These are phyloP conservation scores for Empis stercorea DNA, from an alignment of 2,888 invertebrate species.

Conservation along the genomic window DNA sequence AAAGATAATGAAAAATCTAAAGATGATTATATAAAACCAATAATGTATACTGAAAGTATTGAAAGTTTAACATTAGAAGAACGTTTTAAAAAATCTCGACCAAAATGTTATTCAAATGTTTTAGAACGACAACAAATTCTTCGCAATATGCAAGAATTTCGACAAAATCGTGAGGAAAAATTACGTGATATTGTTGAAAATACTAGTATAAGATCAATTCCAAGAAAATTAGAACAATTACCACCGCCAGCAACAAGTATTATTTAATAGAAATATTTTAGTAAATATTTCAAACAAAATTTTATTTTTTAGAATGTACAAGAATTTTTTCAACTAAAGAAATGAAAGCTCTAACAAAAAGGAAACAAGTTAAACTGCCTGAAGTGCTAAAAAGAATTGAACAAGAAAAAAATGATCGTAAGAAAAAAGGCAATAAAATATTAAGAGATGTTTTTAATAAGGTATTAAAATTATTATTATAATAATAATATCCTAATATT, in stretches of 20 bases:
- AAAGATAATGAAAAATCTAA: neutral
- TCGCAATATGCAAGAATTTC: slow-evolving; percentile 25
- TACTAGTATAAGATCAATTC: slow-evolving; percentile 24
- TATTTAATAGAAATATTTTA: too few relatives aligned
- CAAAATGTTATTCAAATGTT: slow-evolving; percentile 51
- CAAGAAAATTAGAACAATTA: slow-evolving; percentile 22
- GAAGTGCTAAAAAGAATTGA: slow-evolving; percentile 56
- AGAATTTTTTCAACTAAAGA: slow-evolving; percentile 42
- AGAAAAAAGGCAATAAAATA: slow-evolving; percentile 54
- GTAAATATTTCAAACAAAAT: too few relatives aligned
- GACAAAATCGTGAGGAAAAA: slow-evolving; percentile 24
- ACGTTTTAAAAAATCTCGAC: slow-evolving; percentile 54
- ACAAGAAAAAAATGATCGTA: slow-evolving; percentile 44
- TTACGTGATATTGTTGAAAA: slow-evolving; percentile 26
- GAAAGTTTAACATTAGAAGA: slow-evolving; percentile 46
- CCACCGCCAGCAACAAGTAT: slow-evolving; percentile 35
- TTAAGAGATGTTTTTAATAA: slow-evolving; percentile 65
- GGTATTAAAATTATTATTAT: slow-evolving; percentile 33
- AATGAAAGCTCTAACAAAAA: slow-evolving; percentile 46
- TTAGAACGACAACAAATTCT: slow-evolving; percentile 28
- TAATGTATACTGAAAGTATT: slow-evolving; percentile 20
- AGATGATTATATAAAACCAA: neutral
- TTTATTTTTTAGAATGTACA: slow-evolving; percentile 31
- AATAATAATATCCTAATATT: neutral
- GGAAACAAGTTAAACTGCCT: slow-evolving; percentile 54